Evolutionary conservation across 2,888 invertebrate genomes (phyloP).

Genomic region (Tenthredo mesomela): DNA sequence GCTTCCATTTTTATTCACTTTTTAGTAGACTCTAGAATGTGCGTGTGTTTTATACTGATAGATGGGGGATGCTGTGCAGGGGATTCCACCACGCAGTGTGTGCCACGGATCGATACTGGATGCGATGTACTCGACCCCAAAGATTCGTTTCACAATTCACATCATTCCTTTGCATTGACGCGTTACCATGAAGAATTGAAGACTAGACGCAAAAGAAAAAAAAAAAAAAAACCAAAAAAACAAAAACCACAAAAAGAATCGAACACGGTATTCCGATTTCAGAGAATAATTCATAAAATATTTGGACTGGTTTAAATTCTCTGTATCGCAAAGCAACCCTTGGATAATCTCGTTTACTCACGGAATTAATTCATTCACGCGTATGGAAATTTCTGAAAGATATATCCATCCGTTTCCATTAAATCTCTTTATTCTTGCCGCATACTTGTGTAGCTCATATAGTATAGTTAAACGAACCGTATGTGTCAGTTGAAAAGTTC

Average conservation of each 20-base stretch:
- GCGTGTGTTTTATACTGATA: conserved; percentile 17
- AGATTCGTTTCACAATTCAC: conserved; percentile 22
- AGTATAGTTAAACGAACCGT: not conserved
- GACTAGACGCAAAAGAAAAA: not conserved
- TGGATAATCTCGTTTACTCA: not conserved
- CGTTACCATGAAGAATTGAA: not conserved
- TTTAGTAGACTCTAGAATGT: not conserved
- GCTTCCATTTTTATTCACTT: not conserved
- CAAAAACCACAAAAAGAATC: not conserved
- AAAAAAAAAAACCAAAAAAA: not conserved
- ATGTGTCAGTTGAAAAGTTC: not conserved
- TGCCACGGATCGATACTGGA: conserved; percentile 24
- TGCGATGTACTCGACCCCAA: conserved; percentile 13
- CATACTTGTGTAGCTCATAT: not conserved
- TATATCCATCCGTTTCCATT: not conserved
- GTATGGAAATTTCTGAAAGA: not conserved
- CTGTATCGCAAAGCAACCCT: not conserved
- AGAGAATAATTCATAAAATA: not conserved
- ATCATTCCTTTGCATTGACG: conserved; percentile 7
- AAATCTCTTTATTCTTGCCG: not conserved
- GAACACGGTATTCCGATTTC: not conserved
- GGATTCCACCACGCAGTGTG: not conserved
- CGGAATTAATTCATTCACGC: not conserved
- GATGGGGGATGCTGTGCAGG: conserved; percentile 34
- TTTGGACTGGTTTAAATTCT: not conserved